Conservation (phyloP, 2,797 vertebrate species). For the Lagocephalus sceleratus region DNA sequence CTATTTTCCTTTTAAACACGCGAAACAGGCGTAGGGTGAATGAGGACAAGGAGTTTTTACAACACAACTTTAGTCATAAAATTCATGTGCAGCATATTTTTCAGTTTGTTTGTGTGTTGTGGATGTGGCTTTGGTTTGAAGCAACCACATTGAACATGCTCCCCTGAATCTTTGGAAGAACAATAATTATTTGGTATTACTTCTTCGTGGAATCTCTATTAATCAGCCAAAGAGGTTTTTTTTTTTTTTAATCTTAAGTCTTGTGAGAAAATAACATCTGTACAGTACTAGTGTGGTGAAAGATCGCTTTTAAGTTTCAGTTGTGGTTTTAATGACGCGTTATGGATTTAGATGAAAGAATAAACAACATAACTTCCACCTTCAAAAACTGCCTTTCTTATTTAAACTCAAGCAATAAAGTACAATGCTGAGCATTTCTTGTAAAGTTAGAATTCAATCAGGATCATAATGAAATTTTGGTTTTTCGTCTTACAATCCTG, state of each 20-base stretch:
- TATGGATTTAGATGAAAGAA: too few relatives aligned
- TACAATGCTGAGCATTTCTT: too few relatives aligned
- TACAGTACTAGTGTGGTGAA: background rate
- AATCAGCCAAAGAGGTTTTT: background rate
- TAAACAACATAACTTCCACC: too few relatives aligned
- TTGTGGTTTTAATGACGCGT: background rate
- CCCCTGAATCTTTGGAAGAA: slow-evolving; percentile 1
- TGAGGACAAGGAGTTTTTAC: background rate
- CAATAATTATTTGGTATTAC: background rate
- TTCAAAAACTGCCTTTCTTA: too few relatives aligned
- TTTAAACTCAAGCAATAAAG: too few relatives aligned
- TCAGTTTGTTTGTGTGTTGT: slow-evolving; percentile 1
- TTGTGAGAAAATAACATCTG: background rate
- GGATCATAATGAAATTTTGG: too few relatives aligned
- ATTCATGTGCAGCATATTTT: background rate
- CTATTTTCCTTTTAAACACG: slow-evolving; percentile 9
- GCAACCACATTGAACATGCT: slow-evolving; percentile 1
- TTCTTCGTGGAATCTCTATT: background rate
- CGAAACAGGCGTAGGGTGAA: background rate
- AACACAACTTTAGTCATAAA: too few relatives aligned
- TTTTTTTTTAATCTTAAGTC: background rate
- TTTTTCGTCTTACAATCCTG: too few relatives aligned
- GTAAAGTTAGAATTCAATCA: too few relatives aligned
- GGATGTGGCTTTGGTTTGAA: slow-evolving; percentile 4
- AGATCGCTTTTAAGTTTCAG: background rate